A percentile compares a stretch with the other conserved stretches of the same genome.
These are phyloP conservation scores for Saccopteryx bilineata DNA, from an alignment of 2,113 vertebrate genomes.

Conservation along the genomic window DNA sequence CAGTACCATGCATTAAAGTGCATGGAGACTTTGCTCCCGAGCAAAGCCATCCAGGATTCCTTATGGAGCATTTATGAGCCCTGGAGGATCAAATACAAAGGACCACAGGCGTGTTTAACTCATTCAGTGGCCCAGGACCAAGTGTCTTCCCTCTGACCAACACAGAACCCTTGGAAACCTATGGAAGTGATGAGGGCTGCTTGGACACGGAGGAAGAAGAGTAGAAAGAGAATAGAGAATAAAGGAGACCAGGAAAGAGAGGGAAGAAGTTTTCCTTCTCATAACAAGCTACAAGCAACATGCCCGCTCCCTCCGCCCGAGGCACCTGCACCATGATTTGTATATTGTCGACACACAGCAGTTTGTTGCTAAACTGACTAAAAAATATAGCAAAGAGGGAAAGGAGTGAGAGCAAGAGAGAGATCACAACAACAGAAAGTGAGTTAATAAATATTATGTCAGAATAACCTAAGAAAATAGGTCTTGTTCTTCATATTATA, in stretches of 20 bases:
- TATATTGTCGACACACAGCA: background rate
- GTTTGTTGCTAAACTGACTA: no score
- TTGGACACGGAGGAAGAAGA: background rate
- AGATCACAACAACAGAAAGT: background rate
- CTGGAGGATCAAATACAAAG: background rate
- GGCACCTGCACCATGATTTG: background rate
- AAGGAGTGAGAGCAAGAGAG: background rate
- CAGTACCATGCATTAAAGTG: background rate
- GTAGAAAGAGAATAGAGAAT: background rate
- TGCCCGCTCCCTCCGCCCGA: fast-evolving
- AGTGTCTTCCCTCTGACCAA: background rate
- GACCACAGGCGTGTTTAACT: no score
- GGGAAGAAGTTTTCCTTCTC: no score
- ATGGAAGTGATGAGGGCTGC: no score
- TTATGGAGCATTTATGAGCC: fast-evolving
- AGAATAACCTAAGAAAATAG: background rate
- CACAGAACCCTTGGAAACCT: background rate
- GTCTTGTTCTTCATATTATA: background rate
- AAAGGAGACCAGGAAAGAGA: background rate
- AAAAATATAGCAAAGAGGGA: background rate
- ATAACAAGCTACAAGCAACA: background rate
- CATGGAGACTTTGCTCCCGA: background rate
- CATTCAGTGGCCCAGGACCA: background rate
- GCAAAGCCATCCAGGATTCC: background rate
- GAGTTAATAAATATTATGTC: background rate